A percentile compares a stretch with the other conserved stretches of the same genome.
These are phyloP conservation scores for Darevskia nairensis DNA, from an alignment of 2,797 vertebrate species.

Conservation along the genomic window DNA sequence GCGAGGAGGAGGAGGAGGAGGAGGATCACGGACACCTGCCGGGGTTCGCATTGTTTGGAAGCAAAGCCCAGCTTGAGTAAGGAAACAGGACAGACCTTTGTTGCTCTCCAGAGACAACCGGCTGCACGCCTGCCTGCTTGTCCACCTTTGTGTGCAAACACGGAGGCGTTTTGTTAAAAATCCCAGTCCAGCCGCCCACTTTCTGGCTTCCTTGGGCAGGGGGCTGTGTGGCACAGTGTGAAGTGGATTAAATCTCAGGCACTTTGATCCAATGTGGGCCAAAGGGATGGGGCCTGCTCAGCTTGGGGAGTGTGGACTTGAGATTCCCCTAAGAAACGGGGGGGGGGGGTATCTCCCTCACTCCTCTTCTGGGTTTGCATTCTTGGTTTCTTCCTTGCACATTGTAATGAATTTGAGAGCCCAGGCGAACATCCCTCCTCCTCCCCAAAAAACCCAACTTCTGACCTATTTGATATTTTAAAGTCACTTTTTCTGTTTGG, in stretches of 20 bases:
- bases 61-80: background rate
- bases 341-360: background rate
- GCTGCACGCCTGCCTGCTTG: slow-evolving; percentile 26
- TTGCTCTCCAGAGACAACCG: background rate
- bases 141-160: slow-evolving; percentile 39
- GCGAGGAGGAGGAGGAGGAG: too few relatives aligned
- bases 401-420: background rate
- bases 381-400: slow-evolving; percentile 21
- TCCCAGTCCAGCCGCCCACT: background rate
- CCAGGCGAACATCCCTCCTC: background rate
- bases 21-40: background rate
- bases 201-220: background rate
- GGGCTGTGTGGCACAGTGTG: accelerated
- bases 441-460: background rate
- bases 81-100: slow-evolving; percentile 5
- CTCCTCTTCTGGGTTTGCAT: slow-evolving; percentile 51
- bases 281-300: background rate
- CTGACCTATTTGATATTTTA: background rate
- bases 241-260: background rate
- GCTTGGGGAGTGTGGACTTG: background rate
- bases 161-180: slow-evolving; percentile 19
- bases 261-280: background rate
- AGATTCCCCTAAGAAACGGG: background rate
- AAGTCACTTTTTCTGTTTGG: background rate
- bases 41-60: background rate